Conservation (phyloP, 2,888 invertebrate species). For the Leptura quadrifasciata region DNA sequence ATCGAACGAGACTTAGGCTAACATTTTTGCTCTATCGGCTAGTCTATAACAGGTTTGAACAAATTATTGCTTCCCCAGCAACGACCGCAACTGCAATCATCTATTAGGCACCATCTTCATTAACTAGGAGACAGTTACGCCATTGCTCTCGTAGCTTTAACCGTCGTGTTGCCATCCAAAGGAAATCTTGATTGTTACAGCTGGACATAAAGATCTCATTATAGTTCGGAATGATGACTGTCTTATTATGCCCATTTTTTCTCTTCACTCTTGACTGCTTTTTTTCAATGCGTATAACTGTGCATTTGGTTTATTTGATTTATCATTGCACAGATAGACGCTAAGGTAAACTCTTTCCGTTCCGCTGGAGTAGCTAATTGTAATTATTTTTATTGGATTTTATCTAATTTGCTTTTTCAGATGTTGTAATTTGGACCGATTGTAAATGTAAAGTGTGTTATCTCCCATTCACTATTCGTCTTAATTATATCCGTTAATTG, state of each 20-base stretch:
- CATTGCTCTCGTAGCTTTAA: background rate
- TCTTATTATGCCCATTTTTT: constrained; percentile 30
- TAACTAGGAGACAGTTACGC: constrained; percentile 6
- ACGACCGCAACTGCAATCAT: background rate
- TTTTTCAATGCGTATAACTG: constrained; percentile 49
- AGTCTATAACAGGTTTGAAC: background rate
- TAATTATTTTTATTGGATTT: constrained; percentile 23
- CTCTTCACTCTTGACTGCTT: constrained; percentile 35
- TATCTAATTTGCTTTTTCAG: background rate
- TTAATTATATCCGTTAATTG: background rate
- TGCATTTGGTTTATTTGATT: constrained; percentile 34
- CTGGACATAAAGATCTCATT: constrained; percentile 39
- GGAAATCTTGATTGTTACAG: background rate
- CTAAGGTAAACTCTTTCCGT: constrained; percentile 18
- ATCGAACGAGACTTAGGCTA: too few species aligned
- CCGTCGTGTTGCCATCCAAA: background rate
- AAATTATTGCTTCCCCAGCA: background rate
- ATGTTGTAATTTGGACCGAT: background rate
- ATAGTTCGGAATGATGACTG: constrained; percentile 32
- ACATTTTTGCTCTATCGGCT: too few species aligned
- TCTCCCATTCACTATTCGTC: background rate
- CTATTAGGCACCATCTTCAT: background rate
- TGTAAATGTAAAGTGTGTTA: background rate
- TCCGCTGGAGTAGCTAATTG: constrained; percentile 14
- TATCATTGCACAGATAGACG: constrained; percentile 26